A percentile compares a stretch with the other conserved stretches of the same genome.
phyloP scores from a whole-genome alignment of 2,888 invertebrate genomes.

The Corbicula japonica region DNA sequence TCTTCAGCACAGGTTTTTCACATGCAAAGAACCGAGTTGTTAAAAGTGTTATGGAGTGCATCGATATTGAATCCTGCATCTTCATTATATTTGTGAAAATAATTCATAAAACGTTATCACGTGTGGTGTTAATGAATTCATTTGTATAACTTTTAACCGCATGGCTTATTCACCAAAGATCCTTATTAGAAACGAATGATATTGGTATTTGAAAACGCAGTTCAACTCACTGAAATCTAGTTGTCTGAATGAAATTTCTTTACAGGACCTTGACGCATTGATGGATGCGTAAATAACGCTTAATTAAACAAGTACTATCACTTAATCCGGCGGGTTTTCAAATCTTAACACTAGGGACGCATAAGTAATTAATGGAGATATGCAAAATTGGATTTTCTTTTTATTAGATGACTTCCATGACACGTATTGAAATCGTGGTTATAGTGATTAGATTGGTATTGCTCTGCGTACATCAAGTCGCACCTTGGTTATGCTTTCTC shows the following conservation, averaged over 20 bases:
- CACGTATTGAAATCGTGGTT: slow-evolving; percentile 30
- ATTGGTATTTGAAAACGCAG: slow-evolving; percentile 12
- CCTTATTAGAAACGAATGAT: slow-evolving; percentile 20
- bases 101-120: no score
- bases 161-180: slow-evolving; percentile 18
- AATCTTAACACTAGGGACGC: slow-evolving; percentile 26
- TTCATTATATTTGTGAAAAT: no score
- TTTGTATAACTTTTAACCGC: slow-evolving; percentile 41
- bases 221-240: slow-evolving; percentile 1
- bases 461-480: no score
- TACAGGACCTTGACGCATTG: slow-evolving; percentile 1
- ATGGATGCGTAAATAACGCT: slow-evolving; percentile 33
- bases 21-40: no score
- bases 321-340: slow-evolving; percentile 19
- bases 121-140: slow-evolving; percentile 22
- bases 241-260: slow-evolving; percentile 9
- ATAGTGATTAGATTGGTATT: slow-evolving; percentile 14
- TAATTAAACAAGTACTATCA: slow-evolving; percentile 34
- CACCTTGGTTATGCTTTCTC: no score
- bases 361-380: slow-evolving; percentile 41
- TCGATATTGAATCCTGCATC: no score
- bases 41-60: no score
- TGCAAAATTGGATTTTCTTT: slow-evolving; percentile 40
- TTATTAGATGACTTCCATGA: slow-evolving; percentile 19
- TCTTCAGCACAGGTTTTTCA: no score